Evolutionary conservation across 2,113 vertebrate genomes (phyloP), one percentile per base, ranked within the genome.

Genomic region (Periophthalmodon schlosseri): DNA sequence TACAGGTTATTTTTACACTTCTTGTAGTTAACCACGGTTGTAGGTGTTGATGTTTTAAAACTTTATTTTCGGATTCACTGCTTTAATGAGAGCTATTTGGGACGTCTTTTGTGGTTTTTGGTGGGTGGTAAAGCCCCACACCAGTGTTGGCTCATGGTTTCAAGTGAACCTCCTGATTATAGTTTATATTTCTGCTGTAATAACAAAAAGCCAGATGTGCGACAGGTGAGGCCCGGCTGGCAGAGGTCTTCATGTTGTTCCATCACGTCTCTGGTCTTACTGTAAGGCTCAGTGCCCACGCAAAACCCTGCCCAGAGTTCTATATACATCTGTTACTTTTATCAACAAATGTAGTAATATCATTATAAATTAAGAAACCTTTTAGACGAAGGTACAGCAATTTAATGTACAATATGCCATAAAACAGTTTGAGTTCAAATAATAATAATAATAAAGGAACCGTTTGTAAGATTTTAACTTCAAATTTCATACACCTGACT

Each of bases 211-310:
- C 68, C 2, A 6, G 46, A 68, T 36, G 13, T 18, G 50, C n/a
- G 44, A 71, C 39, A 0, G 49, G 21, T 70, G 24, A 70, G 28
- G 61, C 44, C 9, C 0, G 2, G 52, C 24, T 1, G 1, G 57
- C 34, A 28, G 23, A 33, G 58, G 77, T 73, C 71, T 71, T 54
- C n/a, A 46, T 69, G 79, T 70, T 78, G 79, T 70, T 78, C 66
- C 71, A 46, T 75, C 21, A 2, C 36, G 33, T 28, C 58, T 44
- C 69, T 50, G 34, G 64, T 79, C 70, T 74, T 64, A 78, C 75
- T 72, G 73, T 9, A 34, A 34, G 60, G 23, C 21, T 24, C 21
- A 1, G 8, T 24, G n/a, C 9, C 5, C 56, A 2, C 10, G 4
- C 13, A 13, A 61, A 33, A 18, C 58, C 28, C 58, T 33, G 60